A percentile compares a stretch with the other conserved stretches of the same genome.
These are phyloP conservation scores for Halcyon chelicuti DNA, from an alignment of 2,797 vertebrate species.

Conservation along the genomic window DNA sequence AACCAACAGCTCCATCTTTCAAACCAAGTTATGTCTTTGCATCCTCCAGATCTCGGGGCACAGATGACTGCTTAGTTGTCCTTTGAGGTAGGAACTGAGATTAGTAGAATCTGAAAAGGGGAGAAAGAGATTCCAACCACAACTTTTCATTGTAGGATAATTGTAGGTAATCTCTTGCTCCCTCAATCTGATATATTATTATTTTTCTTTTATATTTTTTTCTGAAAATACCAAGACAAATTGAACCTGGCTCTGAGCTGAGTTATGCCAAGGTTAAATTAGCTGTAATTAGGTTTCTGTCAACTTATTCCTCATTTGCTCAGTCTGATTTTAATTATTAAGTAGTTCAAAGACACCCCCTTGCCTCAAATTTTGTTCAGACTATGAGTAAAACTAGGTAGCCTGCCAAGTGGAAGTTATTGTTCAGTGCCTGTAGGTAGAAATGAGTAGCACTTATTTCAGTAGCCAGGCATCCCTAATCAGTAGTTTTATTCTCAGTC, in stretches of 20 bases:
- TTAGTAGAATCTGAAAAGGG: background rate
- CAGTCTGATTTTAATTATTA: background rate
- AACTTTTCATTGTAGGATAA: background rate
- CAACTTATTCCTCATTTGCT: background rate
- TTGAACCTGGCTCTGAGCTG: background rate
- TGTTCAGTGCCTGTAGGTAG: background rate
- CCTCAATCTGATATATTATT: background rate
- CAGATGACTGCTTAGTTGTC: background rate
- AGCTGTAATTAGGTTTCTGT: background rate
- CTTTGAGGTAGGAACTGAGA: background rate
- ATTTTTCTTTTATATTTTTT: background rate
- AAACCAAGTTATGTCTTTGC: background rate
- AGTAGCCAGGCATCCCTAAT: background rate
- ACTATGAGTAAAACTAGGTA: background rate
- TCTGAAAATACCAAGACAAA: background rate
- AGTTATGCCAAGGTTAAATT: background rate
- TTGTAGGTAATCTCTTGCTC: background rate
- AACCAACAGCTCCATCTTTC: background rate
- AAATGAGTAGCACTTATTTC: background rate
- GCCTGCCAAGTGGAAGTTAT: background rate
- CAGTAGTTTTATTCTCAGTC: constrained; percentile 12
- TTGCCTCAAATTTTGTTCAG: background rate
- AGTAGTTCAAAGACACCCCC: background rate
- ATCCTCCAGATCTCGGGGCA: background rate
- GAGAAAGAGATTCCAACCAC: background rate